Evolutionary conservation across 2,888 invertebrate genomes (phyloP), one percentile per base, ranked within the genome.

Genomic region (Drosophila diplacantha): DNA sequence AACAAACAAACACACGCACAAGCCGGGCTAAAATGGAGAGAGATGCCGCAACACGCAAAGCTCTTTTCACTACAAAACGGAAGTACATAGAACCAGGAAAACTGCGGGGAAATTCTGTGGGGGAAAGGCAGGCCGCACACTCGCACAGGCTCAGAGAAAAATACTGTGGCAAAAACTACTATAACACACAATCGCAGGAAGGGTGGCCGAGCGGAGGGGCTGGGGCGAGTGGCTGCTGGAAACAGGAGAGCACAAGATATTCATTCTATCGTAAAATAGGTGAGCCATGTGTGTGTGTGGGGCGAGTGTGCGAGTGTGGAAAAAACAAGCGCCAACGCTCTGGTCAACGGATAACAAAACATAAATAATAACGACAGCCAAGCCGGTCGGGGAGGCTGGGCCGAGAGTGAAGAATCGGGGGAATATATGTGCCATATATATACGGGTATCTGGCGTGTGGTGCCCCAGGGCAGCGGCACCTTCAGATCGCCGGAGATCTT

Each of bases 261-360:
- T 75, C 74, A 73, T 74, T 76, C 83, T 76, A 78, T 81, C 85
- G 76, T 81, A 81, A 84, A 84, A 84, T 83, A 83, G 85, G 82
- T 83, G 76, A 81, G 75, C 66, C 69, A 29, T 63, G 49, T 56
- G 44, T 54, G 55, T 59, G 49, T 50, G 35, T 16, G 49, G n/a
- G n/a, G n/a, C n/a, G n/a, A n/a, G 50, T 49, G 49, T 44, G 58
- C 50, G 63, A 58, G 67, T 47, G 64, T 59, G 64, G 54, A 69
- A 68, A 73, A 75, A 83, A 78, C 77, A 74, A 81, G 78, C 75
- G 68, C 68, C 75, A 75, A 80, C 66, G 72, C 81, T 84, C 82
- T 83, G 82, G 82, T 79, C 77, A 83, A 77, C 85, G 83, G 81
- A 84, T 75, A 85, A 85, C 84, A 83, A 80, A 79, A 80, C 85